Evolutionary conservation across 2,113 vertebrate genomes (phyloP), one percentile per base, ranked within the genome.

Genomic region (Tyto alba): DNA sequence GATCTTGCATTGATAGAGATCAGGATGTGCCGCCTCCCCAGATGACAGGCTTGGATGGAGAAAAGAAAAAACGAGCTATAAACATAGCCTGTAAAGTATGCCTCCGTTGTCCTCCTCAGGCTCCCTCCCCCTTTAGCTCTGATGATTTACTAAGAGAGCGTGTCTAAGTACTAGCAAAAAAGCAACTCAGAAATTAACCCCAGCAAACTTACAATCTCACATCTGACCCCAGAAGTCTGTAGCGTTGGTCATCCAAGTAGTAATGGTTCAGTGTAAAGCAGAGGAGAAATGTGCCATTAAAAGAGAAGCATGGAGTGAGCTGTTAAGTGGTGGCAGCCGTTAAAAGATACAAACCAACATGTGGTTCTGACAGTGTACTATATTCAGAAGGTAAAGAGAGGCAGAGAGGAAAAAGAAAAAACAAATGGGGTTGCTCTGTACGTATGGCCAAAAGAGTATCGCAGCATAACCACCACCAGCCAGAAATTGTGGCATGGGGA

Each of bases 1-100:
- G 89, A 95, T 95, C 86, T 92, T 82, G 41, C 32, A 56, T 40
- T 19, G 34, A 66, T 91, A 92, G 77, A 94, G 74, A 89, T 89
- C 84, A 63, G 77, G 78, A 83, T 76, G 81, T 79, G 81, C 79
- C 3, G 5, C 81, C 53, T 97, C 57, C 69, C 41, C 62, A 89
- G 26, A 82, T 85, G 90, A 95, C 77, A 95, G 57, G 26, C 62
- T 91, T 66, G 63, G 63, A 59, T 59, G 40, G 38, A 74, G 74
- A 43, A 84, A 64, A 89, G 80, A 67, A 88, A 56, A 45, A 88
- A 52, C 43, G 36, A 78, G 75, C 34, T 67, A n/a, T 81, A 86
- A 94, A 86, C 76, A 71, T 16, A 7, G 4, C 13, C 67, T 60
- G 43, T 80, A 74, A 95, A 93, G n/a, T 48, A 34, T 67, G 56